These are phyloP conservation scores for Monopis laevigella DNA, from an alignment of 2,888 invertebrate species.

Conservation along the genomic window DNA sequence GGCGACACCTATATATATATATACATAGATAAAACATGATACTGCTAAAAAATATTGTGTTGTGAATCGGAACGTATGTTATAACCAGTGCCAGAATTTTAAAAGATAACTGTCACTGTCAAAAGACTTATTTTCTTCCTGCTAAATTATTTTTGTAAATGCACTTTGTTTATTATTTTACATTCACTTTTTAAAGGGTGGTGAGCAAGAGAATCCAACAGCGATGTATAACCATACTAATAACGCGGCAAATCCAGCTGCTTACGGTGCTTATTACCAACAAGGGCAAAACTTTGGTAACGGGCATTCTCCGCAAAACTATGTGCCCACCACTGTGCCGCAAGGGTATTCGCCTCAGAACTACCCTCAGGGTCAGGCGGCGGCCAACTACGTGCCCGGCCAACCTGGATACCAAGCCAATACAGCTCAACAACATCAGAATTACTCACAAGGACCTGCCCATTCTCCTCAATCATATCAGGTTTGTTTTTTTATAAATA, in stretches of 20 bases:
- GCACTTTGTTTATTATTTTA: no score
- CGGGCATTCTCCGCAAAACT: slow-evolving; percentile 56
- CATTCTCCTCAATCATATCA: slow-evolving; percentile 64
- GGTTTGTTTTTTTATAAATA: no score
- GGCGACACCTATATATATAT: no score
- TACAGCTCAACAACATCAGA: slow-evolving; percentile 51
- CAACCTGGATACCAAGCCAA: slow-evolving; percentile 52
- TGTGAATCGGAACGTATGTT: no score
- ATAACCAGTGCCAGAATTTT: no score
- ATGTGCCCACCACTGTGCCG: slow-evolving; percentile 43
- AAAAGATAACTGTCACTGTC: no score
- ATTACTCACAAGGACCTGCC: slow-evolving; percentile 42
- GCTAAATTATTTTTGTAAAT: no score
- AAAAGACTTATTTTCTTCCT: no score
- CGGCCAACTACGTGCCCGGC: slow-evolving; percentile 34
- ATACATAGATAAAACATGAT: no score
- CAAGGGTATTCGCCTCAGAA: slow-evolving; percentile 53
- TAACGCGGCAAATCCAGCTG: slow-evolving; percentile 45
- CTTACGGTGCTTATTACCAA: slow-evolving; percentile 57
- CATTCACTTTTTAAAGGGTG: slow-evolving; percentile 35
- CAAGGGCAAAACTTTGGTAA: slow-evolving; percentile 57
- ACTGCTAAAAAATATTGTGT: no score
- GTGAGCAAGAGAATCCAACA: slow-evolving; percentile 55
- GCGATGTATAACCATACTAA: slow-evolving; percentile 51
- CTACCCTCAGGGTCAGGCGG: slow-evolving; percentile 42